Base-by-base conservation (phyloP, 1,140 invertebrate genomes). In the Antheraea mylitta region DNA sequence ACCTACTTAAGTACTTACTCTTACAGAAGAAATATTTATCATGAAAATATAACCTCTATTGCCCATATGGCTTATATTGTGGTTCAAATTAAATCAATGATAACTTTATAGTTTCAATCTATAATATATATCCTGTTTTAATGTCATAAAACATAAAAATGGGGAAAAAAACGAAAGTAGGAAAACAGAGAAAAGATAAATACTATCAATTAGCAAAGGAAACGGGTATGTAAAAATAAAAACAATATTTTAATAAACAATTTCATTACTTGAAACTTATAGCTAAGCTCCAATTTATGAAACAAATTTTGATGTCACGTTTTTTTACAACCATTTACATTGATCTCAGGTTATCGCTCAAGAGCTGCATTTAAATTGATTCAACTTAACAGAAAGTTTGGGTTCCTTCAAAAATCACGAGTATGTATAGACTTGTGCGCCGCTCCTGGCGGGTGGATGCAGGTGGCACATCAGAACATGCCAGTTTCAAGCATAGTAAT, bases 361-460 rank as follows among this genome's bases (percentile, higher is more conserved):
- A 95, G 99, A 93, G 98, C 99, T 76, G 98, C 99, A 30, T 99
- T 99, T 90, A 99, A 99, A 83, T 95, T 99, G 74, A 98, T 99
- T 70, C 99, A 99, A 87, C 86, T 99, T 38, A 99, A 99, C 90
- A 94, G 98, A 77, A 99, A 99, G 87, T 99, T 98, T 93, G 97
- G 98, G 70, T 99, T 99, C 93, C 92, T 99, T 0, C 98, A 99
- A 94, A 97, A 96, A 81, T 98, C 98, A 10, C 94, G 97, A 94
- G 98, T 99, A 93, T 97, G 98, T 74, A 95, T 99, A 73, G 99
- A 99, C 95, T 93, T 99, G 53, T 99, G 99, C 93, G 99, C 99
- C 18, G 99, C 99, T 8, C 99, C 99, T 8, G 99, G 99, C 88
- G 99, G 99, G 81, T 99, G 99, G 99, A 98, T 99, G 95, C 99